Base-by-base conservation (phyloP, 2,113 vertebrate genomes). In the Piliocolobus tephrosceles region DNA sequence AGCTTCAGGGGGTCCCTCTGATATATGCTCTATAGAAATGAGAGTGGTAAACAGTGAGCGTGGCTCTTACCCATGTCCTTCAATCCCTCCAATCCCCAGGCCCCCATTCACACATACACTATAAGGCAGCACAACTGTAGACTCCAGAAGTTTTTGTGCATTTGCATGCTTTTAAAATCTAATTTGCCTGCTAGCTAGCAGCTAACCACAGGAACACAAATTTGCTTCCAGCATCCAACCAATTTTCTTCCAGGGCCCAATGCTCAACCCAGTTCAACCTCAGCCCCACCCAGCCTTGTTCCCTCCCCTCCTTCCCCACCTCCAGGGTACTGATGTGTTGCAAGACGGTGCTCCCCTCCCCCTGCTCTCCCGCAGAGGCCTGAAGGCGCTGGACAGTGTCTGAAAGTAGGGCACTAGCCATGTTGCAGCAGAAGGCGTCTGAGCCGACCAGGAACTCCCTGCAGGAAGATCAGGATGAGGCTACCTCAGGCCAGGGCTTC, bases 391-490 rank as follows among this genome's bases (percentile, higher is more conserved):
- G 98, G 98, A 99, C 93, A 89, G 99, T 98, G 95, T 97, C 97
- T 0, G 98, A 98, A 92, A 99, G 97, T 52, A 99, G 91, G 55
- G 97, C 16, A 0, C 91, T 87, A 40, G 99, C 98, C 97, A 98
- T 4, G 43, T 96, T 97, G 97, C 89, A 97, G 94, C 98, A 98
- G 98, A 99, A 99, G 61, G 97, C 3, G 0, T 99, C 99, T 0
- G 98, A 97, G 93, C 98, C 97, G 4, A 95, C 97, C 97, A 99
- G 95, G 96, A 99, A 99, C 94, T 99, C 99, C 99, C 99, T 99
- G 68, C 61, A 66, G 45, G 50, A 70, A 96, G 84, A 95, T 58
- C 45, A 43, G 70, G 43, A 81, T 73, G 20, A 55, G 25, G 52
- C 10, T 1, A 20, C 38, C 43, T 82, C 32, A 75, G 38, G 32